These are phyloP conservation scores for Schizothorax lantsangensis DNA, from an alignment of 2,797 vertebrate species.

Conservation along the genomic window DNA sequence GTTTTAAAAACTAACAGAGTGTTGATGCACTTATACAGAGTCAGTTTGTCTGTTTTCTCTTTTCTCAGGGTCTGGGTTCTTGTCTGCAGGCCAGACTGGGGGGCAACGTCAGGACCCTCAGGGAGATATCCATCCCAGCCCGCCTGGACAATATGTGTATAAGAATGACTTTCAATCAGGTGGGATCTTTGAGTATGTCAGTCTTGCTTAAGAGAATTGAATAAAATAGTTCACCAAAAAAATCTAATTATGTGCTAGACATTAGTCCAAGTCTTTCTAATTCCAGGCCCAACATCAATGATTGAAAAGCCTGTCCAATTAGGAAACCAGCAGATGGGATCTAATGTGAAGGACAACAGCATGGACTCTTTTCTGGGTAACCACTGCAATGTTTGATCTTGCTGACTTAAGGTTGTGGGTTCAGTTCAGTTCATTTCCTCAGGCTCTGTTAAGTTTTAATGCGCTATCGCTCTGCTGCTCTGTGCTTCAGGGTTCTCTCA, in stretches of 20 bases:
- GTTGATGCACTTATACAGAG: neutral
- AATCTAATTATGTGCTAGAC: conserved; percentile 2
- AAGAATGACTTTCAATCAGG: conserved; percentile 77
- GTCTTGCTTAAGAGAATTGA: neutral
- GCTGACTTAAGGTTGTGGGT: conserved; percentile 3
- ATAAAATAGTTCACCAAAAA: neutral
- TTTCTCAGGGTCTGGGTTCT: conserved; percentile 49
- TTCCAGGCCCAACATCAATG: conserved; percentile 64
- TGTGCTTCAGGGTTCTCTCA: conserved; percentile 75
- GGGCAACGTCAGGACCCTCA: conserved; percentile 59
- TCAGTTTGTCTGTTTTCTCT: conserved; percentile 19
- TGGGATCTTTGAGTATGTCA: conserved; percentile 61
- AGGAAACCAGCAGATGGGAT: conserved; percentile 62
- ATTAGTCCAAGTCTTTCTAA: neutral
- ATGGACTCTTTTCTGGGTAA: conserved; percentile 58
- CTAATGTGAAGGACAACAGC: conserved; percentile 73
- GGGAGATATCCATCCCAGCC: conserved; percentile 70
- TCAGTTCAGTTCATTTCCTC: conserved; percentile 5
- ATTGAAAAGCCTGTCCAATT: conserved; percentile 70
- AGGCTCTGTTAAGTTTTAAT: conserved; percentile 40
- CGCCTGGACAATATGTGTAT: conserved; percentile 71
- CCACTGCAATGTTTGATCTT: conserved; percentile 18
- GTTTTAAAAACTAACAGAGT: neutral
- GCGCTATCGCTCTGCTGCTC: conserved; percentile 34
- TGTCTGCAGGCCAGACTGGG: conserved; percentile 52